Percentiles rank a stretch among this genome's conserved stretches.
Evolutionary conservation across 2,113 vertebrate species (phyloP).

Genomic region (Nerophis lumbriciformis): DNA sequence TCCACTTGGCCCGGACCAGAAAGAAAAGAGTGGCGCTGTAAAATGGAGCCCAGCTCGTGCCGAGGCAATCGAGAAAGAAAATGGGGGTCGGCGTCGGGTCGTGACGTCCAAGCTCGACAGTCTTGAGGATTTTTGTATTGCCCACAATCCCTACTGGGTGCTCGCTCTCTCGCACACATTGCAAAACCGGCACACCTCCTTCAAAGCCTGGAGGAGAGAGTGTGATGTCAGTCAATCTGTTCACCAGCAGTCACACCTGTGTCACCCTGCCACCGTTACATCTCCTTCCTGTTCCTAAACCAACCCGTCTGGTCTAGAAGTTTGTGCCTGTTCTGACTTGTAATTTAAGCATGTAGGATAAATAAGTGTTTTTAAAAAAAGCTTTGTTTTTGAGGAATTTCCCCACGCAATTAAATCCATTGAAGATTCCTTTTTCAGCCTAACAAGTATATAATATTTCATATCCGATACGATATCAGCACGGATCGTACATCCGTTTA

Average conservation of each 20-base stretch:
- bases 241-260: conserved; percentile 30
- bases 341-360: too few species aligned
- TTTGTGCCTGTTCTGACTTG: too few species aligned
- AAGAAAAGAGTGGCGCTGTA: conserved; percentile 37
- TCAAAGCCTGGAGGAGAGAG: conserved; percentile 45
- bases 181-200: conserved; percentile 16
- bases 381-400: too few species aligned
- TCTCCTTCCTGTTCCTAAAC: conserved; percentile 16
- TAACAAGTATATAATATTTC: too few species aligned
- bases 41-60: conserved; percentile 54
- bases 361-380: too few species aligned
- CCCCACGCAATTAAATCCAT: too few species aligned
- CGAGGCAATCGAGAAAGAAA: conserved; percentile 65
- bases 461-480: too few species aligned
- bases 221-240: conserved; percentile 62
- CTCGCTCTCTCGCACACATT: conserved; percentile 24
- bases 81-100: conserved; percentile 60
- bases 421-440: too few species aligned
- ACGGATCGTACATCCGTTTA: too few species aligned
- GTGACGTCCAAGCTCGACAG: conserved; percentile 46
- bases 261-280: conserved; percentile 17
- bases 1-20: conserved; percentile 9
- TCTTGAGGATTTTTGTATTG: conserved; percentile 51
- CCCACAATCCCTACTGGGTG: conserved; percentile 31
- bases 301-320: not conserved